These are phyloP conservation scores for Rhinopomastus cyanomelas DNA, from an alignment of 2,113 vertebrate species.

Conservation along the genomic window DNA sequence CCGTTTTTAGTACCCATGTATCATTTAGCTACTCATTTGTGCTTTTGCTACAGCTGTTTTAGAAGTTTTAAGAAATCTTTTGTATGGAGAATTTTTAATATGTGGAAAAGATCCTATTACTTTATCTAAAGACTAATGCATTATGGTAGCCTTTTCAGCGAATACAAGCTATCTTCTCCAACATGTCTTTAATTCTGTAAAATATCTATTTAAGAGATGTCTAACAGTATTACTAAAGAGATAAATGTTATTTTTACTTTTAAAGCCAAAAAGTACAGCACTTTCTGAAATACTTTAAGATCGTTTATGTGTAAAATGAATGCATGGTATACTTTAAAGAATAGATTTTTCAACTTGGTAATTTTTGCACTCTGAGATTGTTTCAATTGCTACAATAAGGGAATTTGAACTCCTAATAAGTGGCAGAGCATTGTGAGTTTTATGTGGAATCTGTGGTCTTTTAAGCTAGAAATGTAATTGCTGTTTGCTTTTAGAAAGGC, in stretches of 20 bases:
- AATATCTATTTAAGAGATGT: slow-evolving; percentile 61
- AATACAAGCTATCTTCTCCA: slow-evolving; percentile 52
- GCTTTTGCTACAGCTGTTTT: slow-evolving; percentile 33
- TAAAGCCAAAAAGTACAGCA: slow-evolving; percentile 47
- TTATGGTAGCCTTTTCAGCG: slow-evolving; percentile 50
- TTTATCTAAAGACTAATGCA: slow-evolving; percentile 54
- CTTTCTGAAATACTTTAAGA: slow-evolving; percentile 57
- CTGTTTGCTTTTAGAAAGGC: slow-evolving; percentile 69
- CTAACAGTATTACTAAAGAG: slow-evolving; percentile 26
- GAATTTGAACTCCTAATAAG: slow-evolving; percentile 76
- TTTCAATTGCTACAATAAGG: slow-evolving; percentile 62
- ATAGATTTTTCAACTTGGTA: slow-evolving; percentile 54
- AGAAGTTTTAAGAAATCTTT: slow-evolving; percentile 55
- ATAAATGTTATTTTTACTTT: slow-evolving; percentile 68
- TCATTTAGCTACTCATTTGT: slow-evolving; percentile 36
- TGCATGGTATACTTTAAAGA: slow-evolving; percentile 62
- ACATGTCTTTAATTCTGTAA: slow-evolving; percentile 45
- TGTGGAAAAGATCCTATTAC: slow-evolving; percentile 33
- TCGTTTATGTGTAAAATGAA: slow-evolving; percentile 65
- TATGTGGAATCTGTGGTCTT: slow-evolving; percentile 71
- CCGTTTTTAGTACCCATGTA: slow-evolving; percentile 10
- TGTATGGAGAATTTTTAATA: slow-evolving; percentile 40
- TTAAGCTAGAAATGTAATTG: slow-evolving; percentile 70
- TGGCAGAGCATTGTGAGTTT: slow-evolving; percentile 66
- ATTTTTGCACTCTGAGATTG: slow-evolving; percentile 71